Conservation (phyloP, 2,888 invertebrate species). For the Polyploca ridens region DNA sequence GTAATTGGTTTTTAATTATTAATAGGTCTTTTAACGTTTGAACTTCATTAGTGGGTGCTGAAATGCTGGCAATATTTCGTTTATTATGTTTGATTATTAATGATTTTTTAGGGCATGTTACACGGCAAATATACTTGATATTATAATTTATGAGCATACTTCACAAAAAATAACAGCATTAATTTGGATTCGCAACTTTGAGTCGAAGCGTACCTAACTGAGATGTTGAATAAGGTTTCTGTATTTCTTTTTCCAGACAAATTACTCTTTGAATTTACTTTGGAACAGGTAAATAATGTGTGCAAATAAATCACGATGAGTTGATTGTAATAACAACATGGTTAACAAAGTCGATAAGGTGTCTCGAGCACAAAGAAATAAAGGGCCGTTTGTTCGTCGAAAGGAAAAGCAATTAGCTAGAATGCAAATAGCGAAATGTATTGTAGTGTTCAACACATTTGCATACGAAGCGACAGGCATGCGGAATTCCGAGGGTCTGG, state of each 20-base stretch:
- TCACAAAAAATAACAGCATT: not conserved
- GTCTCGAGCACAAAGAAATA: constrained; percentile 60
- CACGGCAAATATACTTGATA: not conserved
- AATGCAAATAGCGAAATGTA: constrained; percentile 76
- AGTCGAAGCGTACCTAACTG: not conserved
- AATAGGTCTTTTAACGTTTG: not conserved
- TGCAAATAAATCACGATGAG: constrained; percentile 24
- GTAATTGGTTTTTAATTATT: not conserved
- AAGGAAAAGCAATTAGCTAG: constrained; percentile 80
- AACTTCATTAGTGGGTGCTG: not conserved
- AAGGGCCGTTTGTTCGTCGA: constrained; percentile 64
- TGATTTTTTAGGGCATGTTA: not conserved
- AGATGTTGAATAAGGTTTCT: not conserved
- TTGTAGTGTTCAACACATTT: constrained; percentile 72
- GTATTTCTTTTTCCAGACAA: too few species aligned
- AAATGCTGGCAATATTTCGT: not conserved
- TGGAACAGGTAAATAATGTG: not conserved
- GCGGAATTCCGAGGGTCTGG: constrained; percentile 55
- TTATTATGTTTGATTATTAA: not conserved
- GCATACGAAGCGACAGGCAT: constrained; percentile 68
- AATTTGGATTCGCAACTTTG: not conserved
- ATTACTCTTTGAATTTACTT: not conserved
- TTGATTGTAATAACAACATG: constrained; percentile 30
- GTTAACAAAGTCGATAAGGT: constrained; percentile 57
- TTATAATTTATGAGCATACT: not conserved